A percentile compares a stretch with the other conserved stretches of the same genome.
These are phyloP conservation scores for Gymnothorax javanicus DNA, from an alignment of 2,797 vertebrate genomes.

Conservation along the genomic window DNA sequence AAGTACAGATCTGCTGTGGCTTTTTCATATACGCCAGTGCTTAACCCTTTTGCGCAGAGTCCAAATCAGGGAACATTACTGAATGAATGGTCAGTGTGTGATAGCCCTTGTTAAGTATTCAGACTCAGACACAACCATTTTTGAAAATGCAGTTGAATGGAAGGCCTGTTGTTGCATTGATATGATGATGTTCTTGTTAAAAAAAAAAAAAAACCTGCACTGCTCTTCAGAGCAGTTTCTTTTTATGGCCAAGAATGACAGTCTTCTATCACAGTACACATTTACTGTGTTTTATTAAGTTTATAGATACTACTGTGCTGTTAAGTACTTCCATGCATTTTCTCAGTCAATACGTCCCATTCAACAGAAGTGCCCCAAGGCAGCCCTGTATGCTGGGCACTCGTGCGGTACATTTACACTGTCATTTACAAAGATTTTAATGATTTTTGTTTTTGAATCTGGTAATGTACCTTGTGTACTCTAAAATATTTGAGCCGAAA, in stretches of 20 bases:
- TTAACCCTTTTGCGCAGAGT: no score
- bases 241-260: no score
- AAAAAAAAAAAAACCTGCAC: background rate
- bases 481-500: background rate
- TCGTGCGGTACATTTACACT: background rate
- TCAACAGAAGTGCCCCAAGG: background rate
- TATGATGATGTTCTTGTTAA: background rate
- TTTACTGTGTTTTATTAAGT: background rate
- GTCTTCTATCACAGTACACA: background rate
- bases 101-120: no score
- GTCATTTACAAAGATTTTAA: background rate
- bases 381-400: background rate
- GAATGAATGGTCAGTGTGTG: no score
- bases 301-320: background rate
- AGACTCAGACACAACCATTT: background rate
- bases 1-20: no score
- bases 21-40: no score
- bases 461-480: background rate
- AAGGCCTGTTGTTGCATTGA: background rate
- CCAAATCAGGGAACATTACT: no score
- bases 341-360: background rate
- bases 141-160: background rate
- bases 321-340: background rate
- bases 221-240: background rate
- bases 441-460: background rate